Conservation (phyloP, 2,888 invertebrate genomes). For the Fragum sueziense region DNA sequence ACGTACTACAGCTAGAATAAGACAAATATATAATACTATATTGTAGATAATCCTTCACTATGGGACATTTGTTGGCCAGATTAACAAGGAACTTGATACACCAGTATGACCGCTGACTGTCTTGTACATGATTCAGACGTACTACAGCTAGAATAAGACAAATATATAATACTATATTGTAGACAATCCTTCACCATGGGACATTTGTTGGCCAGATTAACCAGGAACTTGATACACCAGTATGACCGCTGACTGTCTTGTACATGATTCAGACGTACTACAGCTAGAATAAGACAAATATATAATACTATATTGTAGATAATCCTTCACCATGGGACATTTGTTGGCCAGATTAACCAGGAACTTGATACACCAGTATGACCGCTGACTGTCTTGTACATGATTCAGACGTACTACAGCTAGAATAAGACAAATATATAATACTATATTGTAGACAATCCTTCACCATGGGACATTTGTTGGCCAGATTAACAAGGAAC, state of each 20-base stretch:
- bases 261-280: constrained; percentile 81
- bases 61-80: constrained; percentile 80
- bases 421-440: too few relatives aligned
- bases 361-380: constrained; percentile 84
- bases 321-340: constrained; percentile 82
- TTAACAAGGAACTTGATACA: constrained; percentile 84
- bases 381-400: constrained; percentile 82
- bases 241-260: constrained; percentile 83
- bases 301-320: constrained; percentile 82
- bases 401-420: constrained; percentile 81
- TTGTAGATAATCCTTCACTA: constrained; percentile 82
- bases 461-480: constrained; percentile 80
- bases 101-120: constrained; percentile 83
- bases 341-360: constrained; percentile 82
- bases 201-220: constrained; percentile 81
- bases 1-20: constrained; percentile 77
- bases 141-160: constrained; percentile 78
- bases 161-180: too few relatives aligned
- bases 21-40: too few relatives aligned
- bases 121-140: constrained; percentile 80
- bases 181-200: constrained; percentile 82
- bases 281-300: constrained; percentile 71
- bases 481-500: constrained; percentile 82
- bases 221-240: constrained; percentile 84
- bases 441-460: constrained; percentile 82